Evolutionary conservation across 2,797 vertebrate species (phyloP).

Genomic region (Graptemys geographica): DNA sequence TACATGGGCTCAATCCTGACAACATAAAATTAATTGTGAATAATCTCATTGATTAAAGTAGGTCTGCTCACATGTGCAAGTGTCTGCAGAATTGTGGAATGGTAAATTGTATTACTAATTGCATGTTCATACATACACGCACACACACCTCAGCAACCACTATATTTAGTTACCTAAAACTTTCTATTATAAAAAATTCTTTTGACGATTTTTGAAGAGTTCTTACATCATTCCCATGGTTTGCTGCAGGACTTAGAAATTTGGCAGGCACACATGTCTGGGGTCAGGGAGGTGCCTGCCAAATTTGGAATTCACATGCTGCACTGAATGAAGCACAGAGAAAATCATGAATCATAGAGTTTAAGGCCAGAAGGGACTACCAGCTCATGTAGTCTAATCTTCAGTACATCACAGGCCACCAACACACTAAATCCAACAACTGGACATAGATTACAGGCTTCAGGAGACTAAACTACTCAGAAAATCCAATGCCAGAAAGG

Average conservation of each 20-base stretch:
- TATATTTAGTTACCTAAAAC: background rate
- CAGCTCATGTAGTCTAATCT: background rate
- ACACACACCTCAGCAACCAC: background rate
- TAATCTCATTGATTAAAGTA: background rate
- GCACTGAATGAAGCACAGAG: background rate
- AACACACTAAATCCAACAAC: background rate
- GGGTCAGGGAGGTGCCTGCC: background rate
- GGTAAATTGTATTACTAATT: background rate
- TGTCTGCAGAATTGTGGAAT: background rate
- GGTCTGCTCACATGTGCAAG: background rate
- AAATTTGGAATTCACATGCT: background rate
- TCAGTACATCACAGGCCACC: background rate
- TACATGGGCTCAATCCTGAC: background rate
- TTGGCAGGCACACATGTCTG: background rate
- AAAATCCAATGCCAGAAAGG: background rate
- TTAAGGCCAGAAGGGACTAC: background rate
- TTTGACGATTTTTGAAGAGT: background rate
- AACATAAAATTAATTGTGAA: background rate
- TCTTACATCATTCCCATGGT: background rate
- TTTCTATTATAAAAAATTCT: background rate
- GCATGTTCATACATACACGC: background rate
- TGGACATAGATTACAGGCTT: background rate
- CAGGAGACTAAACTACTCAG: background rate
- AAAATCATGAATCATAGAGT: background rate
- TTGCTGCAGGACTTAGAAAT: conserved; percentile 25